These are phyloP conservation scores for Apostichopus californicus DNA, from an alignment of 35 echinoderm and acorn worm genomes.

Conservation along the genomic window DNA sequence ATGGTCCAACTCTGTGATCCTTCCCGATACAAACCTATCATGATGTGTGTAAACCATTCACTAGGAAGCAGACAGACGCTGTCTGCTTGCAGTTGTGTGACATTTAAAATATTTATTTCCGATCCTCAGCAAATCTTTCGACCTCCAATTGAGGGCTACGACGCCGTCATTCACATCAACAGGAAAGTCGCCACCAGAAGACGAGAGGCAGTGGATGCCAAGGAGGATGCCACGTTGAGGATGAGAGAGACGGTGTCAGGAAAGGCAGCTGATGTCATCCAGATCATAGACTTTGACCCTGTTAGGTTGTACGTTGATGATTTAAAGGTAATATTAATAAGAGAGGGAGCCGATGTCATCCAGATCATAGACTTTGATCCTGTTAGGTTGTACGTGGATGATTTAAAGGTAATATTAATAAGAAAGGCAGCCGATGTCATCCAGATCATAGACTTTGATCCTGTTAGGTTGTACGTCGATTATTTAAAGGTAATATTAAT, in stretches of 20 bases:
- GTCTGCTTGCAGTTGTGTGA: not conserved
- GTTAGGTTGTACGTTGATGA: constrained; percentile 73
- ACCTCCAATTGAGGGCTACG: constrained; percentile 83
- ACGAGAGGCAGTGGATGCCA: constrained; percentile 65
- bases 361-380: constrained; percentile 94
- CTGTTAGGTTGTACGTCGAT: too few species aligned
- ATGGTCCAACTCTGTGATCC: too few species aligned
- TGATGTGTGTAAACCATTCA: not conserved
- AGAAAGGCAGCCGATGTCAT: too few species aligned
- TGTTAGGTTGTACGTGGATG: constrained; percentile 66
- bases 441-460: too few species aligned
- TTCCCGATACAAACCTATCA: not conserved
- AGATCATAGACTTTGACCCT: constrained; percentile 92
- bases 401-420: constrained; percentile 87
- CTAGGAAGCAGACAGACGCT: not conserved
- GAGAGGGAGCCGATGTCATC: constrained; percentile 12
- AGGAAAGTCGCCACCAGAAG: constrained; percentile 67
- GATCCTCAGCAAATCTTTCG: constrained; percentile 87
- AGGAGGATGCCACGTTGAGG: not conserved
- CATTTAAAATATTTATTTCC: not conserved
- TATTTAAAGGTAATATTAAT: too few species aligned
- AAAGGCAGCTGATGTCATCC: constrained; percentile 39
- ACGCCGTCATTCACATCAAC: constrained; percentile 85
- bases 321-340: constrained; percentile 58
- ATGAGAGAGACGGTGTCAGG: not conserved